phyloP scores from a whole-genome alignment of 2,888 invertebrate species.

The Pardosa pseudoannulata region DNA sequence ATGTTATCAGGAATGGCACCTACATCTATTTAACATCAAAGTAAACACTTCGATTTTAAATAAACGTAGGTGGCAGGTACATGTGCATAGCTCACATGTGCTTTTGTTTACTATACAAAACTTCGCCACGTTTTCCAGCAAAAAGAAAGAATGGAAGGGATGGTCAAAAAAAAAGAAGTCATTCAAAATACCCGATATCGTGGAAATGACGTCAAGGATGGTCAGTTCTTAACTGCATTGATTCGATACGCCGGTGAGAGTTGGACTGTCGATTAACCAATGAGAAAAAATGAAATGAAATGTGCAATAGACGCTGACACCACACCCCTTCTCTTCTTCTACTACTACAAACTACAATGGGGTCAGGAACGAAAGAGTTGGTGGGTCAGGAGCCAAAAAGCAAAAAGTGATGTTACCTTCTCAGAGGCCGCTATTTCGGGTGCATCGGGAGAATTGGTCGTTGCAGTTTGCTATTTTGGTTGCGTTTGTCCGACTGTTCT shows the following conservation, averaged over 20 bases:
- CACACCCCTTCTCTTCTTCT: neutral
- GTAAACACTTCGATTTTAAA: no score
- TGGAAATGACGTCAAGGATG: neutral
- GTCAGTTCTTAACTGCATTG: neutral
- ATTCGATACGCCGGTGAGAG: no score
- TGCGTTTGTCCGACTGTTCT: neutral
- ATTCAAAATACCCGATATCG: neutral
- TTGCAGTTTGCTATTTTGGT: slow-evolving; percentile 52
- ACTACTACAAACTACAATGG: slow-evolving; percentile 20
- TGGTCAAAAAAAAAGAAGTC: no score
- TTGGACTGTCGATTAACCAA: no score
- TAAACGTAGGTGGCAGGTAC: no score
- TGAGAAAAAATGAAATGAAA: neutral
- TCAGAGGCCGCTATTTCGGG: slow-evolving; percentile 52
- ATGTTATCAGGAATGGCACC: no score
- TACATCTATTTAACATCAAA: no score
- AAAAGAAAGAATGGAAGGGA: neutral
- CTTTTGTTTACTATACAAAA: no score
- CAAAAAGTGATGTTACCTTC: slow-evolving; percentile 54
- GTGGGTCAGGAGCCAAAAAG: slow-evolving; percentile 69
- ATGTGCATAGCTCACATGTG: no score
- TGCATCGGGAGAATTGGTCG: slow-evolving; percentile 37
- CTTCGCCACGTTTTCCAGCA: neutral
- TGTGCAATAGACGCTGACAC: neutral
- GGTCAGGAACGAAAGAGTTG: slow-evolving; percentile 59